phyloP scores from a whole-genome alignment of 2,113 vertebrate genomes.

The Struthidea cinerea region DNA sequence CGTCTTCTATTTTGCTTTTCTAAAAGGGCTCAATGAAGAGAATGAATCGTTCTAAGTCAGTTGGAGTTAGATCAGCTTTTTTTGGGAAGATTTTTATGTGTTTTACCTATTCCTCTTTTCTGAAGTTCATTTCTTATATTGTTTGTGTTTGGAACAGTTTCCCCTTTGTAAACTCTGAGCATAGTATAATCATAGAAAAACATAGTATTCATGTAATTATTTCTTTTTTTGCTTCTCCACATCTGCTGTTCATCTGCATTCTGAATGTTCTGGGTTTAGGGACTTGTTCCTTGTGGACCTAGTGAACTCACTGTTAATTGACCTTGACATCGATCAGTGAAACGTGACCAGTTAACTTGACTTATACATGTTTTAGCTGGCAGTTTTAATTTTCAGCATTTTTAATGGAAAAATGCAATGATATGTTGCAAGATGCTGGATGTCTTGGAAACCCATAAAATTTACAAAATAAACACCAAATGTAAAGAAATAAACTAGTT shows the following conservation, averaged over 20 bases:
- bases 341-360: background rate
- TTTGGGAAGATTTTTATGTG: background rate
- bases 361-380: conserved; percentile 2
- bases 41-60: background rate
- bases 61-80: background rate
- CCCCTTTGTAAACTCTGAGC: background rate
- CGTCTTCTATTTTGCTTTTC: background rate
- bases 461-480: background rate
- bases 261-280: background rate
- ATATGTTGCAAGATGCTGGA: background rate
- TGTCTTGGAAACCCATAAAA: background rate
- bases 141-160: background rate
- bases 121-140: background rate
- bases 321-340: background rate
- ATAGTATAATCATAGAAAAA: background rate
- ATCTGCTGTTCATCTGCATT: background rate
- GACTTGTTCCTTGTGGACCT: background rate
- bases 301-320: background rate
- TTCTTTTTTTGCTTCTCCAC: background rate
- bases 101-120: background rate
- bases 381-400: background rate
- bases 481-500: background rate
- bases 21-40: background rate
- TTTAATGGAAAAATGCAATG: background rate
- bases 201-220: background rate